Conservation (phyloP, 1,140 invertebrate genomes). For the Drosophila tani region DNA sequence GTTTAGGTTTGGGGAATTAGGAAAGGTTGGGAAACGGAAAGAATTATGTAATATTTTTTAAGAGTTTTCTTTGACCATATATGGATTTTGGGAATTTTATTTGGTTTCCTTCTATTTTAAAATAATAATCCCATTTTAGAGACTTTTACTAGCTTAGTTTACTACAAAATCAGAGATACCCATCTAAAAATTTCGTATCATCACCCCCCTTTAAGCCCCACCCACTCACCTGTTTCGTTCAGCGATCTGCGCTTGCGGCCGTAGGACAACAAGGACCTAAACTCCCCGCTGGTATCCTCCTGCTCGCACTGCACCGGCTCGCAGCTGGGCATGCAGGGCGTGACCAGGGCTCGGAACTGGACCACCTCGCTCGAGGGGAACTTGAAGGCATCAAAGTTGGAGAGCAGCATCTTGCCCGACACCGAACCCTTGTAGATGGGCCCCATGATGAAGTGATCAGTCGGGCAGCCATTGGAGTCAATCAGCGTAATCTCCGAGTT, state of each 20-base stretch:
- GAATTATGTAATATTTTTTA: neutral
- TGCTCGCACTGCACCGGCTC: slow-evolving; percentile 95
- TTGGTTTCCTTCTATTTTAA: too few relatives aligned
- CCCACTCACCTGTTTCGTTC: slow-evolving; percentile 41
- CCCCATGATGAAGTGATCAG: slow-evolving; percentile 96
- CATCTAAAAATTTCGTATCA: too few relatives aligned
- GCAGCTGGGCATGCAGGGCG: slow-evolving; percentile 96
- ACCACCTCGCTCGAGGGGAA: slow-evolving; percentile 97
- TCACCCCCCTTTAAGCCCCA: too few relatives aligned
- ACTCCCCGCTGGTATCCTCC: slow-evolving; percentile 91
- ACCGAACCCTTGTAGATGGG: slow-evolving; percentile 92
- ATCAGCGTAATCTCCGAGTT: slow-evolving; percentile 96
- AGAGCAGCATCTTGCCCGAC: slow-evolving; percentile 93
- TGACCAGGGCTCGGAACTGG: slow-evolving; percentile 96
- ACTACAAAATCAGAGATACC: too few relatives aligned
- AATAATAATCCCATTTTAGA: too few relatives aligned
- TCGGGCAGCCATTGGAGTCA: slow-evolving; percentile 96
- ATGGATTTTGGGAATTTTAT: too few relatives aligned
- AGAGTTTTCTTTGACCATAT: neutral
- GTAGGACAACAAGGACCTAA: slow-evolving; percentile 91
- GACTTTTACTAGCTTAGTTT: too few relatives aligned
- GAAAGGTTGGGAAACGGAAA: neutral
- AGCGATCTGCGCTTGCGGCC: slow-evolving; percentile 86
- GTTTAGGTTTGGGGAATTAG: too few relatives aligned
- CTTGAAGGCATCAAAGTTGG: slow-evolving; percentile 98